phyloP scores from a whole-genome alignment of 1,140 invertebrate genomes.

The Anoplophora glabripennis region DNA sequence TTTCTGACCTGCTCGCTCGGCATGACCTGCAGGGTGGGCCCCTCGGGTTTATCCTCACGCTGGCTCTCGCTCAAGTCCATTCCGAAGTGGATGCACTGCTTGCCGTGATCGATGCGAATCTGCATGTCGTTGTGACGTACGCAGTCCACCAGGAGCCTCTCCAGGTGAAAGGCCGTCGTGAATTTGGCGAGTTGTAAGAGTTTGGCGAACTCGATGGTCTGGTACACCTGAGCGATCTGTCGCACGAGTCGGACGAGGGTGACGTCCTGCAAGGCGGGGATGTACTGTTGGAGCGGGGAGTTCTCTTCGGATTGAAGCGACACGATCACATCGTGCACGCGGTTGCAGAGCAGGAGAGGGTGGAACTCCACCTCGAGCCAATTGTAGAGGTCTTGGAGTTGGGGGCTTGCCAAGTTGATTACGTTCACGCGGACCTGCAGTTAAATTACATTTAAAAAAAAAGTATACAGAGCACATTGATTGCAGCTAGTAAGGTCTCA shows the following conservation, averaged over 20 bases:
- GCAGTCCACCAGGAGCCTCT: constrained; percentile 89
- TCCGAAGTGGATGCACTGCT: constrained; percentile 83
- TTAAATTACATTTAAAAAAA: constrained; percentile 5
- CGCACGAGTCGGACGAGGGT: constrained; percentile 87
- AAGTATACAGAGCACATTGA: neutral
- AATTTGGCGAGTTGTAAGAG: constrained; percentile 86
- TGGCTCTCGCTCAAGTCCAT: constrained; percentile 89
- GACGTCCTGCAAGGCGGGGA: constrained; percentile 84
- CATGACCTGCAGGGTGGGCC: constrained; percentile 90
- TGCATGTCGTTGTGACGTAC: constrained; percentile 96
- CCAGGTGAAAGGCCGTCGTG: constrained; percentile 79
- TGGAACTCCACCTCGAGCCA: constrained; percentile 95
- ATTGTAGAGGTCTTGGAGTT: constrained; percentile 88
- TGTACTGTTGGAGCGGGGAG: constrained; percentile 73
- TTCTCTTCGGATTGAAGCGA: constrained; percentile 64
- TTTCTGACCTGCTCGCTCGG: constrained; percentile 93
- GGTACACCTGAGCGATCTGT: constrained; percentile 91
- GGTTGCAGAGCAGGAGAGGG: constrained; percentile 81
- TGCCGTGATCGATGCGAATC: constrained; percentile 55
- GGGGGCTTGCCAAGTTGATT: constrained; percentile 77
- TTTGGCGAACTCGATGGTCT: constrained; percentile 84
- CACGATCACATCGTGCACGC: constrained; percentile 68
- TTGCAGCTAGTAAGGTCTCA: no score
- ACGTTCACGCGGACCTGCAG: constrained; percentile 74
- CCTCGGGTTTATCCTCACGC: constrained; percentile 88